Evolutionary conservation across 1,140 invertebrate species (phyloP).

Genomic region (Lanistes nyassanus): DNA sequence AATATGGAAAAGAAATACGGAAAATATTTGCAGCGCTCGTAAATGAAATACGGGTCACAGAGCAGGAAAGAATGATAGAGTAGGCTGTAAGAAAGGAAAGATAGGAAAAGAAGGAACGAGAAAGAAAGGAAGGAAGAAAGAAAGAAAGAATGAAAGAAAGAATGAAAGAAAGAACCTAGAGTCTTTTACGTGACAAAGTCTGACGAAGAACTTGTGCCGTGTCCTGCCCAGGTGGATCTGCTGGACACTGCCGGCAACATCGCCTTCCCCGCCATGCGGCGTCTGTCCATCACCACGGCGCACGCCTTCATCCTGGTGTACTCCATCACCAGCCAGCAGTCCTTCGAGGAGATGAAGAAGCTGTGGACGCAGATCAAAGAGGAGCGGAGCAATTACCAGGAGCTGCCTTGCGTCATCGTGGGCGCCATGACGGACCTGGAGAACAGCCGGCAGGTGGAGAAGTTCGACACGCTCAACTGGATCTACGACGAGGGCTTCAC

Average conservation of each 20-base stretch:
- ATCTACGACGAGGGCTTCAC: conserved; percentile 51
- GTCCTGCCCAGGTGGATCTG: conserved; percentile 76
- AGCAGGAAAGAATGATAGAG: not conserved
- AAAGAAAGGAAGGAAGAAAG: conserved; percentile 1
- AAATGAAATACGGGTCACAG: not conserved
- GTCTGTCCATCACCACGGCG: conserved; percentile 87
- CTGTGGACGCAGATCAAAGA: conserved; percentile 87
- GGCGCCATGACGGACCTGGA: conserved; percentile 84
- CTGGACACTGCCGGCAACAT: conserved; percentile 82
- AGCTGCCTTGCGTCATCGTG: conserved; percentile 86
- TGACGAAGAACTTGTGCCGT: not conserved
- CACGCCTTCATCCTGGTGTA: conserved; percentile 92
- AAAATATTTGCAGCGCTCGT: not conserved
- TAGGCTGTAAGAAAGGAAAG: not conserved
- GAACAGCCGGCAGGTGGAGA: conserved; percentile 55
- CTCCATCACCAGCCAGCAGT: conserved; percentile 79
- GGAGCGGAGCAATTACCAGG: conserved; percentile 80
- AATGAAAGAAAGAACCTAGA: not conserved
- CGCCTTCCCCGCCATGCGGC: conserved; percentile 61
- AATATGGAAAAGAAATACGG: conserved; percentile 1
- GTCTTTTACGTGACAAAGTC: not conserved
- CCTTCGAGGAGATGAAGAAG: conserved; percentile 81
- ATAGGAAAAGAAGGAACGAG: not conserved
- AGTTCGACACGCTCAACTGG: conserved; percentile 61
- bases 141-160: not conserved